These are phyloP conservation scores for Pseudobourletiella spinata DNA, from an alignment of 1,140 invertebrate genomes.

Conservation along the genomic window DNA sequence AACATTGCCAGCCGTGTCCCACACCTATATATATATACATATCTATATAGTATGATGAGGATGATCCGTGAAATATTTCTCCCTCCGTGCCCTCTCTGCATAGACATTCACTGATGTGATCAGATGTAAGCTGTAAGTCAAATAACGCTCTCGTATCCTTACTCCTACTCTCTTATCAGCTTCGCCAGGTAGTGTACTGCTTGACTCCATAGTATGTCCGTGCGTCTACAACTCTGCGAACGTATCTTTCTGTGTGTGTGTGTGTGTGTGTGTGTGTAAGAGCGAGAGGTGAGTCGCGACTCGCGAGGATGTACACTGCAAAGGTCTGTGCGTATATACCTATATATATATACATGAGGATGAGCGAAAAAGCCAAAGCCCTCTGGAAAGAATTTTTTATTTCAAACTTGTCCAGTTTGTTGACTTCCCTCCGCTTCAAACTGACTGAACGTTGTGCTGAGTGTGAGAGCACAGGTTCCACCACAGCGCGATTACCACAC, in stretches of 20 bases:
- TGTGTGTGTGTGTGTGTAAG: no score
- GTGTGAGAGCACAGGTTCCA: neutral
- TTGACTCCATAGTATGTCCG: neutral
- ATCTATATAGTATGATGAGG: neutral
- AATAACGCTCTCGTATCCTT: neutral
- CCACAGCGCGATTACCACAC: neutral
- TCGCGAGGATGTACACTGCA: neutral
- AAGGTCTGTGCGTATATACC: neutral
- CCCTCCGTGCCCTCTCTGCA: neutral
- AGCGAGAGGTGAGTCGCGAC: no score
- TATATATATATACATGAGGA: neutral
- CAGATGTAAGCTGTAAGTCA: neutral
- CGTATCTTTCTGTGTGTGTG: no score
- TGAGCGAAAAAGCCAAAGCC: constrained; percentile 13
- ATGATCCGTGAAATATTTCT: neutral
- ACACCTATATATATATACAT: neutral
- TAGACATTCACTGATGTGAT: neutral
- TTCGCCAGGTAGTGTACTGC: neutral
- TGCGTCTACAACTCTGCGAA: neutral
- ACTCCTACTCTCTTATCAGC: neutral
- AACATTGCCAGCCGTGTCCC: neutral
- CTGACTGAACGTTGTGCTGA: neutral
- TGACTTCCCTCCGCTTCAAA: constrained; percentile 2
- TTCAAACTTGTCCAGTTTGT: constrained; percentile 19
- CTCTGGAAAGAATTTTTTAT: constrained; percentile 27